phyloP scores from a whole-genome alignment of 1,140 invertebrate species.

The Caenorhabditis briggsae region DNA sequence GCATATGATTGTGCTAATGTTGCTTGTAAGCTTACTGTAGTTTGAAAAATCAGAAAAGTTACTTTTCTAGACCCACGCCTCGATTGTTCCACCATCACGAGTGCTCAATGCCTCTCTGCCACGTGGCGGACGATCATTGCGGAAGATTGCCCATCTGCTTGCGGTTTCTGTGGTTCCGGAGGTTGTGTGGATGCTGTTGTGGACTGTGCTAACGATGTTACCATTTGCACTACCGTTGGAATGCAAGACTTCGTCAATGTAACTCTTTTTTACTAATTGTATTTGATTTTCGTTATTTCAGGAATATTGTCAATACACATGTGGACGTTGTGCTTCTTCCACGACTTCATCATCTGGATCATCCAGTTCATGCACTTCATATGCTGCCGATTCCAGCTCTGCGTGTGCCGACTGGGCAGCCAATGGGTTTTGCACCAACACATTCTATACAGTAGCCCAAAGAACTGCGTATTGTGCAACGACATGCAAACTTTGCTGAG shows the following conservation, averaged over 20 bases:
- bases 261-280: not conserved
- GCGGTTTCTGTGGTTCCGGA: constrained; percentile 53
- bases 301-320: constrained; percentile 28
- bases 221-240: constrained; percentile 32
- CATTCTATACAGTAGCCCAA: constrained; percentile 8
- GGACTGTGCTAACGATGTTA: constrained; percentile 48
- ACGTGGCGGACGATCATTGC: constrained; percentile 59
- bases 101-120: constrained; percentile 39
- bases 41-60: not conserved
- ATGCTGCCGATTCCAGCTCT: not conserved
- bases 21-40: not conserved
- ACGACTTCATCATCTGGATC: constrained; percentile 17
- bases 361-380: not conserved
- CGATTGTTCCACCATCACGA: constrained; percentile 43
- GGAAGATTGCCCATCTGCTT: constrained; percentile 56
- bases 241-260: constrained; percentile 42
- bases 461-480: constrained; percentile 28
- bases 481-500: constrained; percentile 8
- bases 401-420: not conserved
- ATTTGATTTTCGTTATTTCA: not conserved
- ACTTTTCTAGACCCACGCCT: constrained; percentile 37
- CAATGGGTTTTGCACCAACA: constrained; percentile 38
- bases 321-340: constrained; percentile 27
- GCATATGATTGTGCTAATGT: constrained; percentile 32
- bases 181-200: constrained; percentile 60